These are phyloP conservation scores for Phocoena phocoena DNA, from an alignment of 2,113 vertebrate species.

Conservation along the genomic window DNA sequence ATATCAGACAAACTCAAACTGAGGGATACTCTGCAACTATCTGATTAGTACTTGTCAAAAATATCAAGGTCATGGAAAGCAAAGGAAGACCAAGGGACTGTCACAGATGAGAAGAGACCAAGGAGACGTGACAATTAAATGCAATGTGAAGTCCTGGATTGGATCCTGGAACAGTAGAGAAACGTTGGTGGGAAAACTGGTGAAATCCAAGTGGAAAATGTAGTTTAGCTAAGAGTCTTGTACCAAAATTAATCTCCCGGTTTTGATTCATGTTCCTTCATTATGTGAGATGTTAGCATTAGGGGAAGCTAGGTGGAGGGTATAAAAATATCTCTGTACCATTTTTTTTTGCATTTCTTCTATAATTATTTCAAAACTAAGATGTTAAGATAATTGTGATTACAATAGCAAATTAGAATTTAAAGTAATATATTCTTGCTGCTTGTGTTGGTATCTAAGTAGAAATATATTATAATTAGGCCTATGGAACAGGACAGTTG, in stretches of 20 bases:
- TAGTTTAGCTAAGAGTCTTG: neutral
- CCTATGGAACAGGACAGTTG: neutral
- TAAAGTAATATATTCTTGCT: neutral
- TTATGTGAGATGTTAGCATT: neutral
- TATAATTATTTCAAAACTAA: neutral
- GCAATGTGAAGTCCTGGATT: neutral
- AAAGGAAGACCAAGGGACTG: neutral
- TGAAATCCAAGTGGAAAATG: neutral
- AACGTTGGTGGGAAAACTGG: neutral
- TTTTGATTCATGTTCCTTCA: neutral
- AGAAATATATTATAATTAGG: neutral
- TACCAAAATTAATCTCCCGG: neutral
- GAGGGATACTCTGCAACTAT: neutral
- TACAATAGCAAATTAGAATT: neutral
- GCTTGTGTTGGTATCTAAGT: neutral
- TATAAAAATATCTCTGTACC: neutral
- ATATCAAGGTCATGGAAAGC: neutral
- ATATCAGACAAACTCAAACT: neutral
- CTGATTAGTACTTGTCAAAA: neutral
- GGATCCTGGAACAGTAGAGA: neutral
- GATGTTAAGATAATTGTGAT: neutral
- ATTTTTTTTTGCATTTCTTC: neutral
- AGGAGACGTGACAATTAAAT: neutral
- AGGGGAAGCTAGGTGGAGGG: neutral
- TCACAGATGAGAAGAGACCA: neutral